Evolutionary conservation across 2,113 vertebrate genomes (phyloP).

Genomic region (Engystomops pustulosus): DNA sequence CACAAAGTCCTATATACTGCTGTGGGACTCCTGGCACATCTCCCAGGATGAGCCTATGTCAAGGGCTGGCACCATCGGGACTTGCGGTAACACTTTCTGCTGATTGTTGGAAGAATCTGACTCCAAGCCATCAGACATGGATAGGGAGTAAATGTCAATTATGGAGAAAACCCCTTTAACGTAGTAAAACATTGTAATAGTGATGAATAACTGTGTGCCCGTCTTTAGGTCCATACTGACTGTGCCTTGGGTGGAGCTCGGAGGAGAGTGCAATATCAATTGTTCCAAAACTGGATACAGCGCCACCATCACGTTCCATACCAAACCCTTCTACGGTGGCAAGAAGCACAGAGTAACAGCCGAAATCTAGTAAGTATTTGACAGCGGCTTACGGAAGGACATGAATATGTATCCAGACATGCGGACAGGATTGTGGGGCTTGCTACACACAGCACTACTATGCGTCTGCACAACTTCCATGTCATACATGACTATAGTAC

Average conservation of each 20-base stretch:
- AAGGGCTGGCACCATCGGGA: too few species aligned
- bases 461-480: background rate
- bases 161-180: too few species aligned
- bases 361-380: constrained; percentile 91
- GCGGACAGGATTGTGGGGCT: background rate
- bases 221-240: constrained; percentile 94
- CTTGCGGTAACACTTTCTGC: too few species aligned
- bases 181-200: too few species aligned
- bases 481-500: too few species aligned
- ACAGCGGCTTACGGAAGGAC: constrained; percentile 70
- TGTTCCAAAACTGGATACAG: constrained; percentile 97
- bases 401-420: constrained; percentile 72
- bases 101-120: too few species aligned
- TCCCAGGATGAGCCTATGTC: too few species aligned
- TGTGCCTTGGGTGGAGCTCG: constrained; percentile 98
- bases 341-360: constrained; percentile 98
- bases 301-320: constrained; percentile 94
- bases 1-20: too few species aligned
- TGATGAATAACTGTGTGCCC: too few species aligned
- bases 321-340: constrained; percentile 98
- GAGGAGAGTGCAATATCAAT: constrained; percentile 94
- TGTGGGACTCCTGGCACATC: too few species aligned
- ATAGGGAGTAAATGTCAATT: too few species aligned
- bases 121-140: too few species aligned
- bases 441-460: background rate